Conservation (phyloP, 2,797 vertebrate species). For the Crax fasciolata region DNA sequence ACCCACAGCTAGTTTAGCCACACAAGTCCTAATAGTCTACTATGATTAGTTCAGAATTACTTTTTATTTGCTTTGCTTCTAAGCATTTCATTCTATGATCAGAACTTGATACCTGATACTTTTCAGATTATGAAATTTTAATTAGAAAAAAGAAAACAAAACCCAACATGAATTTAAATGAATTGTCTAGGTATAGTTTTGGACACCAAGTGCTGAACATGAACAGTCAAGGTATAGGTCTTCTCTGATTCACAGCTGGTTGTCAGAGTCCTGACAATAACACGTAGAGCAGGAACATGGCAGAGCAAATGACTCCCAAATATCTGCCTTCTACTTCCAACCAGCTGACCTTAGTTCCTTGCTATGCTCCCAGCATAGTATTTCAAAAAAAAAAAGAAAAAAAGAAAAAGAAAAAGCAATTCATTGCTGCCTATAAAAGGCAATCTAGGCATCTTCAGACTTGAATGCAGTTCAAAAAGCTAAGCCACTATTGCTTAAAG, state of each 20-base stretch:
- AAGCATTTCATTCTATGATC: neutral
- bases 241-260: neutral
- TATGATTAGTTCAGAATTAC: neutral
- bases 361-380: neutral
- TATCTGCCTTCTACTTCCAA: neutral
- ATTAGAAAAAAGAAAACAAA: no score
- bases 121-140: neutral
- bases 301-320: neutral
- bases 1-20: neutral
- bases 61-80: neutral
- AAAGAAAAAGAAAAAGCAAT: neutral
- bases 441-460: neutral
- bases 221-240: neutral
- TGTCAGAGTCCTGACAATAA: neutral
- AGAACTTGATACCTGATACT: neutral
- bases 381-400: neutral
- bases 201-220: no score
- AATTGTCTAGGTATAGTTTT: neutral
- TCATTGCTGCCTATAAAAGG: neutral
- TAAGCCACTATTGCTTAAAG: neutral
- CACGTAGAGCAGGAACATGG: neutral
- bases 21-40: neutral
- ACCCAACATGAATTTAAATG: no score
- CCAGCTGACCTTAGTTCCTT: constrained; percentile 31
- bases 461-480: neutral